Base-by-base conservation (phyloP, 2,113 vertebrate genomes). In the Callospermophilus lateralis region DNA sequence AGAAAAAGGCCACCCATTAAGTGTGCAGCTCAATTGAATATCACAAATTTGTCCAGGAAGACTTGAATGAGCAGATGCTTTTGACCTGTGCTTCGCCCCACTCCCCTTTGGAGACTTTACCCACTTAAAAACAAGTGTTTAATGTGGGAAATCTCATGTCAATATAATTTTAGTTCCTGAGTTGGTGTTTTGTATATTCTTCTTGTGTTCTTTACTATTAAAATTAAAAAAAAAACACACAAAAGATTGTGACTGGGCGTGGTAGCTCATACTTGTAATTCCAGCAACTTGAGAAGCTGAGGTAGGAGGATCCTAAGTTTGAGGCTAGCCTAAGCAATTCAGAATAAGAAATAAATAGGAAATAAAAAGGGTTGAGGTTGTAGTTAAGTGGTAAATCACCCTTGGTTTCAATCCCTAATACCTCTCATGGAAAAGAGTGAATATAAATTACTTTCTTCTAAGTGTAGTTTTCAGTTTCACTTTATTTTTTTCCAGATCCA, bases 371-470 rank as follows among this genome's bases (percentile, higher is more conserved):
- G 61, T 24, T 4, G 10, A 9, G 61, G 61, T 58, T 58, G 55
- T 22, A 58, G 55, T 1, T 58, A 19, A 58, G 55, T 58, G 19
- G 61, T 63, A 63, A 32, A 67, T 5, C 30, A 32, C 13, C 12
- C 13, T 12, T 32, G 8, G 30, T 30, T 67, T 32, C 65, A 32
- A 67, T 67, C 30, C 30, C 65, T 3, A 30, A 13, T 32, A 67
- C 65, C 10, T 32, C 58, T 26, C 24, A 63, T 10, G 24, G 24
- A 63, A 63, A 63, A 63, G 24, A 63, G 26, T 63, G 9, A 63
- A 28, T 28, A 63, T 63, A 63, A 92, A 88, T 81, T 77, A 63
- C 51, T 85, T 93, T 88, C 26, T 28, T 78, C 42, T 84, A 93
- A 53, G 73, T 13, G 4, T 89, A 70, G 11, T 85, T 85, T 96